Percentiles rank a stretch among this genome's conserved stretches.
Conservation (phyloP, 2,113 vertebrate genomes). For the Cyprinodon variegatus region DNA sequence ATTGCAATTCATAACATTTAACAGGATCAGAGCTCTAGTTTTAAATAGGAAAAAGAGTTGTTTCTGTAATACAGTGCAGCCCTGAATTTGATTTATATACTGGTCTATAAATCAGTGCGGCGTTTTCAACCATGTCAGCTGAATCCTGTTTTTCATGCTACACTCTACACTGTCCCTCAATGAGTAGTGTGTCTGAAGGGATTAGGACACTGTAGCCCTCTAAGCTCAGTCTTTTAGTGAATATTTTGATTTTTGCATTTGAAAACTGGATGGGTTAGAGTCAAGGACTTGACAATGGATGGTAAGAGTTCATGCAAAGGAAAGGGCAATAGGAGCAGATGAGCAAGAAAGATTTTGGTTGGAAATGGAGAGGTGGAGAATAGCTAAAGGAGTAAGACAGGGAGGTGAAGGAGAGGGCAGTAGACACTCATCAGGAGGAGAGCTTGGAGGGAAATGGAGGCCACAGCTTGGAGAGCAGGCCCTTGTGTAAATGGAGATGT, state of each 20-base stretch:
- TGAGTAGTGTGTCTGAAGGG: constrained; percentile 52
- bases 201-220: constrained; percentile 58
- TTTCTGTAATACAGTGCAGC: constrained; percentile 49
- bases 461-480: constrained; percentile 67
- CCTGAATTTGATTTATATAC: constrained; percentile 61
- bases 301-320: constrained; percentile 31
- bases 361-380: constrained; percentile 52
- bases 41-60: constrained; percentile 59
- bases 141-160: constrained; percentile 72
- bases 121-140: constrained; percentile 71
- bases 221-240: constrained; percentile 18
- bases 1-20: constrained; percentile 65
- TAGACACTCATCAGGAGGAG: constrained; percentile 65
- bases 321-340: constrained; percentile 19
- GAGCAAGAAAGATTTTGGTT: constrained; percentile 28
- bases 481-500: constrained; percentile 82
- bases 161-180: constrained; percentile 63
- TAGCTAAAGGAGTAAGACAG: constrained; percentile 48
- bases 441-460: constrained; percentile 62
- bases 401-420: constrained; percentile 69
- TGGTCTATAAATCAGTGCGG: constrained; percentile 68
- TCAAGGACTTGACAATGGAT: constrained; percentile 13
- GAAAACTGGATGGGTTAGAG: constrained; percentile 34
- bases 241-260: constrained; percentile 40
- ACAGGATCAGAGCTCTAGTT: constrained; percentile 49